Evolutionary conservation across 2,797 vertebrate species (phyloP).

Genomic region (Galagoides demidoff): DNA sequence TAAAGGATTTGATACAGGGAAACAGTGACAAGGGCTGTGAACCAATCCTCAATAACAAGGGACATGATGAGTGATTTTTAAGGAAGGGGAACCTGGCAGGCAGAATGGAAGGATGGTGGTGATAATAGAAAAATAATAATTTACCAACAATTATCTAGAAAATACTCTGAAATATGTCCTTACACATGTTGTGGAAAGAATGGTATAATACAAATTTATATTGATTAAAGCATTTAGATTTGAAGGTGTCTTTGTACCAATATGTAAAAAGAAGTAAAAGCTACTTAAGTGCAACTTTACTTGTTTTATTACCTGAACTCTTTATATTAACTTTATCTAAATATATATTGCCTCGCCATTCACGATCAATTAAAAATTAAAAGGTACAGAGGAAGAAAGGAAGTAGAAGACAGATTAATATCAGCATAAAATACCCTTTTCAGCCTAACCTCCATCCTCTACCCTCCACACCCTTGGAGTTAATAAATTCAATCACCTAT

Average conservation of each 20-base stretch:
- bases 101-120: neutral
- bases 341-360: neutral
- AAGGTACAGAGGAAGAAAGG: neutral
- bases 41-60: neutral
- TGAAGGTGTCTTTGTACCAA: neutral
- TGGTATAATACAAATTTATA: neutral
- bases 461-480: neutral
- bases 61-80: neutral
- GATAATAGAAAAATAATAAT: neutral
- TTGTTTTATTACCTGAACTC: neutral
- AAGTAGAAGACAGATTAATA: neutral
- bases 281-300: neutral
- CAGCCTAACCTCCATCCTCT: neutral
- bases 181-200: neutral
- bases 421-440: neutral
- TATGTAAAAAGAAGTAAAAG: neutral
- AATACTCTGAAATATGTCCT: neutral
- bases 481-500: neutral
- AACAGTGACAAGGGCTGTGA: neutral
- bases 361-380: neutral
- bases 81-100: neutral
- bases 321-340: conserved; percentile 19
- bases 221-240: neutral
- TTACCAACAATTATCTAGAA: conserved; percentile 1
- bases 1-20: neutral